Base-by-base conservation (phyloP, 2,797 vertebrate genomes). In the Accipiter fasciatus region DNA sequence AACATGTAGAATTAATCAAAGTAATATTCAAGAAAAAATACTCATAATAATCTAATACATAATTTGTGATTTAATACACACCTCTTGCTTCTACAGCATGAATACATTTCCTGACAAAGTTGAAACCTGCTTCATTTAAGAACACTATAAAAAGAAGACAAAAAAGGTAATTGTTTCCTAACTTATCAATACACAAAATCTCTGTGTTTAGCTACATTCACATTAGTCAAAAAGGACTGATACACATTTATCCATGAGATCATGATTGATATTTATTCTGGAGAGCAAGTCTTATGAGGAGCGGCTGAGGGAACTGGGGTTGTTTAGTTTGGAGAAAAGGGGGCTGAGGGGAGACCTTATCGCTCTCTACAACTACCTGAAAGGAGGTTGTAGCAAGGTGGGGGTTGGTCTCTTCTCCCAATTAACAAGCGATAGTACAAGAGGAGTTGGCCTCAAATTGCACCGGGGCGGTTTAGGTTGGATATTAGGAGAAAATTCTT, bases 71-170 rank as follows among this genome's bases (percentile, higher is more conserved):
- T 96, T 92, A 98, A 98, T 98, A 98, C 98, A 98, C 15, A 98
- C 98, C 98, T 98, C 98, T 96, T 29, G 97, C 97, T 95, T 99
- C 99, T 94, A 99, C 98, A 92, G 99, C 98, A 92, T 99, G 98
- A 94, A 99, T 99, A 82, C 99, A 99, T 96, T 99, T 99, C 95
- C 98, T 99, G 52, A 99, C 99, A 79, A 99, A 99, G 97, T 98
- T 99, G 98, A 99, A 99, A 37, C 99, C 99, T 6, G 99, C 98
- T 94, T 99, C 99, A 72, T 99, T 99, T 92, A 99, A 98, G 97
- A 99, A 99, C 92, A 99, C 99, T 99, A 97, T 5, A 98, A 98
- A 95, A 17, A 84, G 84, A 71, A 93, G 73, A 98, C 49, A 87
- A 87, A 91, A 77, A 65, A 42, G 5, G 22, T 39, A 44, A 91